Evolutionary conservation across 2,113 vertebrate genomes (phyloP).

Genomic region (Salvator merianae): DNA sequence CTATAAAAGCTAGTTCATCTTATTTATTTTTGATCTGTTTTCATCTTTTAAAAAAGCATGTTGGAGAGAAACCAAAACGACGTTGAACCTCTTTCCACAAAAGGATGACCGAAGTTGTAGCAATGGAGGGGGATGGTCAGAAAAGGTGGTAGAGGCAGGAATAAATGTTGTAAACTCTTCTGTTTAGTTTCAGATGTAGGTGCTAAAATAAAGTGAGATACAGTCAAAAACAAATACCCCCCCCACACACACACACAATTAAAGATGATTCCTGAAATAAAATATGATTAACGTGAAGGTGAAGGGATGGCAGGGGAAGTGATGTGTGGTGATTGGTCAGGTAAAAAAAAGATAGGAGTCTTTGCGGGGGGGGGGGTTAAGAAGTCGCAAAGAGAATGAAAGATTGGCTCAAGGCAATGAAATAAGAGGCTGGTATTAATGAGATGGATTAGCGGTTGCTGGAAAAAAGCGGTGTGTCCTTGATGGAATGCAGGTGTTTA

Average conservation of each 20-base stretch:
- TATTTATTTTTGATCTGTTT: slow-evolving; percentile 55
- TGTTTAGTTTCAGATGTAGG: slow-evolving; percentile 5
- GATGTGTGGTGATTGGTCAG: background rate
- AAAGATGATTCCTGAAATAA: slow-evolving; percentile 6
- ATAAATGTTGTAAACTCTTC: background rate
- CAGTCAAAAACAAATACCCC: background rate
- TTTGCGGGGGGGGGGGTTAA: background rate
- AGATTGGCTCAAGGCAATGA: background rate
- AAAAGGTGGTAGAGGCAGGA: background rate
- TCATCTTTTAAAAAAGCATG: slow-evolving; percentile 71
- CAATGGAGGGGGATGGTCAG: background rate
- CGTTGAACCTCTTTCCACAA: background rate
- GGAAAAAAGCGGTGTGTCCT: background rate
- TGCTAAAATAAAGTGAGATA: slow-evolving; percentile 23
- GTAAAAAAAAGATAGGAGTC: background rate
- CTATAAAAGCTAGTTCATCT: slow-evolving; percentile 78
- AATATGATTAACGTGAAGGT: background rate
- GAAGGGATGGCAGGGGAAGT: background rate
- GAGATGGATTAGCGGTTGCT: background rate
- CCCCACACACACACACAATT: background rate
- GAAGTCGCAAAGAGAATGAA: background rate
- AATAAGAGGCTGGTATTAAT: background rate
- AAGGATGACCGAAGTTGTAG: background rate
- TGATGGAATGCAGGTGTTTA: background rate
- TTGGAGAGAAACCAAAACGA: slow-evolving; percentile 66